Evolutionary conservation across 2,888 invertebrate species (phyloP), one percentile per base, ranked within the genome.

Genomic region (Netelia virgata): DNA sequence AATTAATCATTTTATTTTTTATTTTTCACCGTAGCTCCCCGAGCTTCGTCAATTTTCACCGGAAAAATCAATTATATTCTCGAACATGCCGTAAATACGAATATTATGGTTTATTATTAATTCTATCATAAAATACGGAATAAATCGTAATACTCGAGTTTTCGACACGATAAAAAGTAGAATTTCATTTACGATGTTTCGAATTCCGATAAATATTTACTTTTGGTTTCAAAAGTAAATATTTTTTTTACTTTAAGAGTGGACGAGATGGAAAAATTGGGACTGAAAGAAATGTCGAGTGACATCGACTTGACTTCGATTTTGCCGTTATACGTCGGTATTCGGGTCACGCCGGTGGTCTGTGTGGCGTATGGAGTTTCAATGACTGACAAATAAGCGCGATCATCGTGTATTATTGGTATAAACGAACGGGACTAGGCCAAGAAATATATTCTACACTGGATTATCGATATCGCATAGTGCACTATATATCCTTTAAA

Each of bases 281-380:
- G 47, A 47, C 3, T 14, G 47, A 3, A 47, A 47, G 14, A 9
- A 47, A 11, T 47, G 47, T 11, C 10, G 47, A 47, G 23, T 36
- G 14, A 14, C 28, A n/a, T 63, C 36, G 28, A 63, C 14, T 36
- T 18, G 36, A 36, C 3, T 11, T 11, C 1, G n/a, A 63, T 10
- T 36, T 20, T 20, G 36, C 6, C 20, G 18, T n/a, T 55, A 28
- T 43, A 69, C 55, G 16, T 72, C 57, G 43, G 50, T 18, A 50
- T 18, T 14, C 16, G 18, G 59, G 61, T 53, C 36, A 77, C 69
- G 23, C 57, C 61, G 55, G 50, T 61, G 50, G 20, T 77, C 50
- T 57, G 28, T 11, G 47, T 77, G 61, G 61, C 50, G 69, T 69
- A 77, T 69, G 59, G 36, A 63, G 70, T 70, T 78, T 16, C 63